Percentiles rank a stretch among this genome's conserved stretches.
phyloP scores from a whole-genome alignment of 2,888 invertebrate genomes.

The Isotomurus palustris region DNA sequence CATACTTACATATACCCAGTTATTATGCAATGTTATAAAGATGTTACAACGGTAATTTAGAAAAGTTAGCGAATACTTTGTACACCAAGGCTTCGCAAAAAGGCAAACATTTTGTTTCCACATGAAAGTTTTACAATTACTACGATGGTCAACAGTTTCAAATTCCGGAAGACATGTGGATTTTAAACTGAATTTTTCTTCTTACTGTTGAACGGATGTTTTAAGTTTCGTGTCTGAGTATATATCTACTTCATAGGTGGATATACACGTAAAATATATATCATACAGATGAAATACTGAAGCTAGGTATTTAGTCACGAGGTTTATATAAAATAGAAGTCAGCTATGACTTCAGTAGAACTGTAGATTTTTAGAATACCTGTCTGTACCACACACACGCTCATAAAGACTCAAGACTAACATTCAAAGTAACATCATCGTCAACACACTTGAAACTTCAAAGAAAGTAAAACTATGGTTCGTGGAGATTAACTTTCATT shows the following conservation, averaged over 20 bases:
- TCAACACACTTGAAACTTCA: not conserved
- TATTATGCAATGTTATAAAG: too few species aligned
- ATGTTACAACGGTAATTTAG: too few species aligned
- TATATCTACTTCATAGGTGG: too few species aligned
- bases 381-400: too few species aligned
- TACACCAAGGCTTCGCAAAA: slow-evolving; percentile 7
- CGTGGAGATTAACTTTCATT: too few species aligned
- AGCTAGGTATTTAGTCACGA: slow-evolving; percentile 2
- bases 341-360: not conserved
- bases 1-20: too few species aligned
- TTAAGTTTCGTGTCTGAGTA: too few species aligned
- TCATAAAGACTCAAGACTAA: not conserved
- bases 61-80: slow-evolving; percentile 4
- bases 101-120: not conserved
- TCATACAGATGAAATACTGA: not conserved
- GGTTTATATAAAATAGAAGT: not conserved
- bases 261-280: too few species aligned
- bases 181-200: too few species aligned
- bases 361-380: not conserved
- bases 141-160: slow-evolving; percentile 4
- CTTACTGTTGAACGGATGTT: too few species aligned
- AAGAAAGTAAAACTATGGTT: too few species aligned
- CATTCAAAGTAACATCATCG: not conserved
- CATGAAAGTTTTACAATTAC: not conserved
- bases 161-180: slow-evolving; percentile 9